Evolutionary conservation across 2,113 vertebrate genomes (phyloP).

Genomic region (Sylvietta virens): DNA sequence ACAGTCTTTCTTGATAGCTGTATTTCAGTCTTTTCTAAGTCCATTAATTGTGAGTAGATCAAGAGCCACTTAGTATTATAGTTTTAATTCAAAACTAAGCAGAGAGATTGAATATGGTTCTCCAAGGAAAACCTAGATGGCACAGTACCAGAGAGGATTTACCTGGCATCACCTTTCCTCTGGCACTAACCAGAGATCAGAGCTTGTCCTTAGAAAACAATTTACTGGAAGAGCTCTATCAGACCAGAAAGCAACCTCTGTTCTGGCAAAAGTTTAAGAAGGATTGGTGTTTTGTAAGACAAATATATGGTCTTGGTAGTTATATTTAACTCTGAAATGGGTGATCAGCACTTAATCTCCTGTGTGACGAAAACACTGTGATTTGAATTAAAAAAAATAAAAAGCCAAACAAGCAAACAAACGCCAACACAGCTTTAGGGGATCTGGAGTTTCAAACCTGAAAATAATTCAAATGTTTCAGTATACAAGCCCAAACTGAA

Average conservation of each 20-base stretch:
- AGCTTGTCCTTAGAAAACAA: neutral
- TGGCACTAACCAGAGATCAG: neutral
- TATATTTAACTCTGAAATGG: neutral
- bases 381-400: neutral
- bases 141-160: neutral
- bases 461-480: neutral
- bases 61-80: neutral
- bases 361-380: neutral
- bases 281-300: neutral
- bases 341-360: neutral
- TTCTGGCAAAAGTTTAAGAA: neutral
- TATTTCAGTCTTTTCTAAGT: neutral
- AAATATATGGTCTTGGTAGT: neutral
- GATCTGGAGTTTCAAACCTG: neutral
- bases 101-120: neutral
- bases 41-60: neutral
- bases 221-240: neutral
- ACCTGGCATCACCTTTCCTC: neutral
- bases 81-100: neutral
- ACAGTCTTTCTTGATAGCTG: neutral
- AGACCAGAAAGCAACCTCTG: neutral
- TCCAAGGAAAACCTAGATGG: neutral
- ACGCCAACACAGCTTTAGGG: neutral
- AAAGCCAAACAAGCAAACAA: neutral
- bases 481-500: neutral